Base-by-base conservation (phyloP, 2,888 invertebrate species). In the Dasysyrphus albostriatus region DNA sequence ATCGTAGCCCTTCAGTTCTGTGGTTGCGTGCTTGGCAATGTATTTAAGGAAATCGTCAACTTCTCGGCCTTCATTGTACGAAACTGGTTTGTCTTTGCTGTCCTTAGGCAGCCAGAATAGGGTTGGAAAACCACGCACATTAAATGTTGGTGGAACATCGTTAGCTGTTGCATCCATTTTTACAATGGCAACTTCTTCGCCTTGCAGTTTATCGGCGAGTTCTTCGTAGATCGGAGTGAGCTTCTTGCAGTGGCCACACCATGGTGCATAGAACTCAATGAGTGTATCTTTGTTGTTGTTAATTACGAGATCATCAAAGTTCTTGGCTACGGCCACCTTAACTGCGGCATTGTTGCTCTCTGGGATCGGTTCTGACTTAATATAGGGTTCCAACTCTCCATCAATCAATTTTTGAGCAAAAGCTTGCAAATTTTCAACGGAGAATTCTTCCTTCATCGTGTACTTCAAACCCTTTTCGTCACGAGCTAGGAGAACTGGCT, bases 91-190 rank as follows among this genome's bases (percentile, higher is more conserved):
- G 90, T 95, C 93, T 92, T 97, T 96, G 67, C 93, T 93, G 90
- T 97, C 96, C 92, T 97, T 98, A 12, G 98, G 97, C 88, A 96
- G 95, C 98, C 98, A 99, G 95, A 95, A 99, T 84, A 99, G 94
- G 6, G 99, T 99, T 77, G 99, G 99, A 95, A 99, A 99, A 10
- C 99, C 99, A 82, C 96, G 95, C 10, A 99, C 99, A 90, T 98
- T 97, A 93, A 95, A 99, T 89, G 93, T 92, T 88, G 96, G 94
- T 88, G 99, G 98, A 90, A 99, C 99, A 94, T 99, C 99, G 92
- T 99, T 99, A 88, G 98, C 98, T 12, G 99, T 99, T 14, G 99
- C 99, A 93, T 99, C 99, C 94, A 99, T 97, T 93, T 99, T 99
- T 2, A 98, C 97, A 90, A 99, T 98, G 88, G 95, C 96, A 3